These are phyloP conservation scores for Scylla paramamosain DNA, from an alignment of 1,140 invertebrate species.

Conservation along the genomic window DNA sequence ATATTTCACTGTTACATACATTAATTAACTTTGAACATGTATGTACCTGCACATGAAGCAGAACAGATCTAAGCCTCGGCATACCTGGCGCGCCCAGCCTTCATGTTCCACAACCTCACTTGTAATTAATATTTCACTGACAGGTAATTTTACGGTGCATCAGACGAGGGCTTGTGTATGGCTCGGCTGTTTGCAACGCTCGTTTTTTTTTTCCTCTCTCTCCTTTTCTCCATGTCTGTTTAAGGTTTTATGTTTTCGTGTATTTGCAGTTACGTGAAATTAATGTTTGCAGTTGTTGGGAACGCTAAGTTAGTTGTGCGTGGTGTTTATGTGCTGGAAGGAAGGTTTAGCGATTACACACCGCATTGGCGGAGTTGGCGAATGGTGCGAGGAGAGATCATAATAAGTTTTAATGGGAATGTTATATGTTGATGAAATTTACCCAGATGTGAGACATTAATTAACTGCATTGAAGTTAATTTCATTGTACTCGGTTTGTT, in stretches of 20 bases:
- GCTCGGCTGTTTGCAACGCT: neutral
- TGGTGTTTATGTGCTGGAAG: neutral
- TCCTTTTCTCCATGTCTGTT: neutral
- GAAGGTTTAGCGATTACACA: neutral
- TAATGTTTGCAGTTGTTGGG: neutral
- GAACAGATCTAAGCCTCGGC: neutral
- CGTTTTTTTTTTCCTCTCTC: neutral
- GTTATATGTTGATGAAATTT: slow-evolving; percentile 13
- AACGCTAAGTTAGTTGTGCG: neutral
- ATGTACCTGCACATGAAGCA: neutral
- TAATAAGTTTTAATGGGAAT: neutral
- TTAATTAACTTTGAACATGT: neutral
- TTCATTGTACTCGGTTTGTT: neutral
- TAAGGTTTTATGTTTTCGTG: neutral
- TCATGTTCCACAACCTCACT: neutral
- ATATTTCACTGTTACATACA: neutral
- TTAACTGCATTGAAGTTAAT: neutral
- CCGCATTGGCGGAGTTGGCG: neutral
- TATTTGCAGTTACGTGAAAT: neutral
- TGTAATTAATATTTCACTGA: slow-evolving; percentile 24
- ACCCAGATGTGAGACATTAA: neutral
- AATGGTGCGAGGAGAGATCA: neutral
- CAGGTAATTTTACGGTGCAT: neutral
- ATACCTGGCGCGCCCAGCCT: neutral
- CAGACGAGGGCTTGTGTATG: neutral